phyloP scores from a whole-genome alignment of 2,888 invertebrate genomes.

The Cheilosia vulpina region DNA sequence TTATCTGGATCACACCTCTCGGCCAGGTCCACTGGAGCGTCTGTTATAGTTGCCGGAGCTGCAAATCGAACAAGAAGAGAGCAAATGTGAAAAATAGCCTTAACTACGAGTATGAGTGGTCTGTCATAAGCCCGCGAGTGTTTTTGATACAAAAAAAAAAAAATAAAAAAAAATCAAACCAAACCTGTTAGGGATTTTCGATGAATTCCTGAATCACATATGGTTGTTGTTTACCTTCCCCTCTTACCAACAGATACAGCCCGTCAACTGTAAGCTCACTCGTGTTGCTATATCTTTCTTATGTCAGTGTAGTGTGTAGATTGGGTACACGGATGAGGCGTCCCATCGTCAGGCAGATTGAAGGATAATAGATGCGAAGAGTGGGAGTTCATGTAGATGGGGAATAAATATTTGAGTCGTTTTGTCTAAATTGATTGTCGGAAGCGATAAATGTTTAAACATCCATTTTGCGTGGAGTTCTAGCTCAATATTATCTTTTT shows the following conservation, averaged over 20 bases:
- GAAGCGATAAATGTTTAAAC: slow-evolving; percentile 74
- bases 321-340: slow-evolving; percentile 5
- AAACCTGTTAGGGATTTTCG: neutral
- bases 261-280: slow-evolving; percentile 6
- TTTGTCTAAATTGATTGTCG: slow-evolving; percentile 75
- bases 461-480: slow-evolving; percentile 71
- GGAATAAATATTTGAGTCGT: slow-evolving; percentile 68
- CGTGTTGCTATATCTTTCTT: slow-evolving; percentile 33
- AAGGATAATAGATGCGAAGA: slow-evolving; percentile 60
- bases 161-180: neutral
- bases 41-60: slow-evolving; percentile 93
- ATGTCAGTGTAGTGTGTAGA: slow-evolving; percentile 2
- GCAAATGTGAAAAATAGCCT: neutral
- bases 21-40: slow-evolving; percentile 91
- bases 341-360: slow-evolving; percentile 57
- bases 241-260: neutral
- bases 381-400: neutral
- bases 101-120: neutral
- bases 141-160: neutral
- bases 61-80: slow-evolving; percentile 52
- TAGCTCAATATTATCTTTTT: slow-evolving; percentile 69
- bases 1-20: slow-evolving; percentile 90
- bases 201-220: slow-evolving; percentile 33
- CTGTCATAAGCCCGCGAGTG: too few species aligned
- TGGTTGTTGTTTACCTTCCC: slow-evolving; percentile 46